These are phyloP conservation scores for Rhopilema esculentum DNA, from an alignment of 30 jellyfish, hydroid and myxozoan species.

Conservation along the genomic window DNA sequence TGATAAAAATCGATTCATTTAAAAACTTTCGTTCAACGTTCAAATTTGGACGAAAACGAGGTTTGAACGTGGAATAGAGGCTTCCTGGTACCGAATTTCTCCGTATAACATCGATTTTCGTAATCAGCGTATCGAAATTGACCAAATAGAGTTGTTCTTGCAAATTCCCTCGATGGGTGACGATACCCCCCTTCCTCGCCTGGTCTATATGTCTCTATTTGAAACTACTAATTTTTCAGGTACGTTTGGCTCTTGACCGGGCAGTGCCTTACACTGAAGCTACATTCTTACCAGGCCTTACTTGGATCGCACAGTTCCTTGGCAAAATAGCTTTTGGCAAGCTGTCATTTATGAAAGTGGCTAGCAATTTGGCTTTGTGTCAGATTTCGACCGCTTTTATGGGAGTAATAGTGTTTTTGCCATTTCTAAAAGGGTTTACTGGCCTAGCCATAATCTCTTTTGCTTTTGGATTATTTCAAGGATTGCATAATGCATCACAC, in stretches of 20 bases:
- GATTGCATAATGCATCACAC: too few species aligned
- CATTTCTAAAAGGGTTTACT: conserved; percentile 23
- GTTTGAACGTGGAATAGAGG: too few species aligned
- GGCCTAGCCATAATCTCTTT: conserved; percentile 53
- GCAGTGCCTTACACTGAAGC: conserved; percentile 59
- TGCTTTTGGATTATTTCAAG: conserved; percentile 66
- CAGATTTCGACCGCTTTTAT: background rate
- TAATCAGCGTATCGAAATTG: too few species aligned
- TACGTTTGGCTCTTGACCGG: conserved; percentile 63
- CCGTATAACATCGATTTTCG: too few species aligned
- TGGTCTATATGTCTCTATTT: too few species aligned
- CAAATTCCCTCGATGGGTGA: too few species aligned
- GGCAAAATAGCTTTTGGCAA: conserved; percentile 73
- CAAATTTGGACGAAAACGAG: too few species aligned
- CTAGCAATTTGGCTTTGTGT: conserved; percentile 31
- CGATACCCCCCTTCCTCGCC: too few species aligned
- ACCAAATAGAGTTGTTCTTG: too few species aligned
- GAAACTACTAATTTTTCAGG: conserved; percentile 35
- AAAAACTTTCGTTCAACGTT: too few species aligned
- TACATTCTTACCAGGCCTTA: conserved; percentile 51
- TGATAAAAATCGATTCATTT: too few species aligned
- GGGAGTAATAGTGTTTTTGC: conserved; percentile 57
- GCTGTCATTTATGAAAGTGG: conserved; percentile 38
- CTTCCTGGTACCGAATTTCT: too few species aligned
- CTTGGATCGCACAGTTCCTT: conserved; percentile 64